Percentiles rank a stretch among this genome's conserved stretches.
These are phyloP conservation scores for Tolmerus cingulatus DNA, from an alignment of 2,888 invertebrate genomes.

Conservation along the genomic window DNA sequence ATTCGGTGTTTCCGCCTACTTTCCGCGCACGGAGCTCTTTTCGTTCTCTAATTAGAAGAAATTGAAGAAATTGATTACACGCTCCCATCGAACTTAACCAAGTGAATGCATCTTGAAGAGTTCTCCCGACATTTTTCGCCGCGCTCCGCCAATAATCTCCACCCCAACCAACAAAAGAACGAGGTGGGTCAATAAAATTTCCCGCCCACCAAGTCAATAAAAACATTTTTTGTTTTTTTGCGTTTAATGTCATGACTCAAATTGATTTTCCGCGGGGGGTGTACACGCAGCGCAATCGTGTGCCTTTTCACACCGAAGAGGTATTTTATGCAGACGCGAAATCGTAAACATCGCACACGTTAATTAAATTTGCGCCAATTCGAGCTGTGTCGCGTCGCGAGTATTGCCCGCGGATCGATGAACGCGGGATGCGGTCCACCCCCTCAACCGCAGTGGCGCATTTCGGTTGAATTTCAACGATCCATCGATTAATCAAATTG, in stretches of 20 bases:
- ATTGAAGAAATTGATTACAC: background rate
- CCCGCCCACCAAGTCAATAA: background rate
- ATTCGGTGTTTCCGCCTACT: background rate
- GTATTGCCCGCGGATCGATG: background rate
- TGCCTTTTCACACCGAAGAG: background rate
- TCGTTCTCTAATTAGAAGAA: background rate
- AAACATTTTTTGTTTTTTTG: background rate
- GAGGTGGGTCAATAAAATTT: background rate
- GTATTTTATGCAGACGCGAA: background rate
- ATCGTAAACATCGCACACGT: background rate
- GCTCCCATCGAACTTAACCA: background rate
- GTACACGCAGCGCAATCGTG: background rate
- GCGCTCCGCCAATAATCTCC: background rate
- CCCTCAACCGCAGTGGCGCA: background rate
- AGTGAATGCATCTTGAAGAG: background rate
- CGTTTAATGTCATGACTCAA: background rate
- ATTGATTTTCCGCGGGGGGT: background rate
- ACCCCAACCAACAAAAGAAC: background rate
- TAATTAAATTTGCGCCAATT: background rate
- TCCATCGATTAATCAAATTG: background rate
- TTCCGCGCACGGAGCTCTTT: background rate
- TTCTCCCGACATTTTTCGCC: background rate
- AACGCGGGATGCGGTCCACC: background rate
- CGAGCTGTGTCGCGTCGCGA: background rate
- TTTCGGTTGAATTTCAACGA: background rate